Evolutionary conservation across 2,113 vertebrate genomes (phyloP), one percentile per base, ranked within the genome.

Genomic region (Vidua chalybeata): DNA sequence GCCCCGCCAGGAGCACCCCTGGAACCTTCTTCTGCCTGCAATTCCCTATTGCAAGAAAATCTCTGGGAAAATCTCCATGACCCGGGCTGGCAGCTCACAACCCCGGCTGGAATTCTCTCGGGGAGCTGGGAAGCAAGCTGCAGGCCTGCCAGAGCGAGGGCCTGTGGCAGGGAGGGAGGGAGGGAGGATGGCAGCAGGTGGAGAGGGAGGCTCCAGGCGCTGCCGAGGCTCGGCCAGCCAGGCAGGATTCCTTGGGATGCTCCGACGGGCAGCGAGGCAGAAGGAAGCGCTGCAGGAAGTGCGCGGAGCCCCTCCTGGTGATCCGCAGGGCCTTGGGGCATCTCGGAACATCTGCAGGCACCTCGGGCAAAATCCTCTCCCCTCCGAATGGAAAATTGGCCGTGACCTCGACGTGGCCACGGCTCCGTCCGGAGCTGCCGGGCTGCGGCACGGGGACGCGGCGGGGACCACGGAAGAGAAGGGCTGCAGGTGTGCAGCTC

Each of bases 311-410:
- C 0, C 28, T 59, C 43, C 54, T 0, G 72, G 56, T 72, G 87
- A 91, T 64, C 88, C 51, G 73, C 77, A 73, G 85, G 93, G 91
- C 95, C 93, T 84, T 89, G 89, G 89, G 89, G 91, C 93, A 84
- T 87, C 85, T 31, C 17, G 19, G 35, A 93, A 90, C 93, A 96
- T 43, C 95, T 96, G 95, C 91, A 87, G 91, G 2, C 85, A 92
- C 93, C 93, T 87, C 78, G 23, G 93, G 93, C 93, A 56, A 87
- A 87, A 93, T 73, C 24, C 72, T 45, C 18, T 79, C 88, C 77
- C 45, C 6, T 0, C 68, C 24, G 43, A 46, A 46, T 6, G 81
- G 48, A 51, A 51, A 52, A 71, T 23, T 3, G 5, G 23, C 56
- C 0, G 14, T 39, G 87, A 85, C 87, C 95, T 82, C 9, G 0